A percentile compares a stretch with the other conserved stretches of the same genome.
Conservation (phyloP, 1,140 invertebrate genomes). For the Rhopalosiphum padi region DNA sequence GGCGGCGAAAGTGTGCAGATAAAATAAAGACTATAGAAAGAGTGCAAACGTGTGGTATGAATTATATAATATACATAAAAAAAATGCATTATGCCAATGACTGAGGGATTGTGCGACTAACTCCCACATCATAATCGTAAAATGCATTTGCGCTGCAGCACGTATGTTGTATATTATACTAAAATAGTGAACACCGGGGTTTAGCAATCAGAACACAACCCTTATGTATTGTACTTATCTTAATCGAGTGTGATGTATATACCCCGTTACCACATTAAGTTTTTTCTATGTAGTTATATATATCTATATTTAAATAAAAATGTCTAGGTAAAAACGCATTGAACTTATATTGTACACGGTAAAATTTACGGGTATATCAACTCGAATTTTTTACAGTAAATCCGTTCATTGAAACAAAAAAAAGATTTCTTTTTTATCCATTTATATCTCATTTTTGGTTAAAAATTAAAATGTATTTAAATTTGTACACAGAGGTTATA, state of each 20-base stretch:
- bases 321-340: not conserved
- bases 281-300: not conserved
- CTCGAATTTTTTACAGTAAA: not conserved
- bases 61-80: not conserved
- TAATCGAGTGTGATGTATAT: not conserved
- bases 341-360: not conserved
- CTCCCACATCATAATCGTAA: not conserved
- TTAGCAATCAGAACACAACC: not conserved
- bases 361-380: not conserved
- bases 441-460: not conserved
- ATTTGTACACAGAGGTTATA: not conserved
- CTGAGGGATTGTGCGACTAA: not conserved
- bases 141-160: not conserved
- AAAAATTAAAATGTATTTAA: not conserved
- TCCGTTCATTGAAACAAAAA: not conserved
- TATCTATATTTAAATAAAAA: not conserved
- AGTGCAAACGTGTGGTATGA: not conserved
- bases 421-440: not conserved
- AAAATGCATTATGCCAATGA: slow-evolving; percentile 6
- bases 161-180: not conserved
- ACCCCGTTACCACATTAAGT: not conserved
- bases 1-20: not conserved
- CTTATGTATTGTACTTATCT: not conserved
- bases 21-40: not conserved
- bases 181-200: not conserved